These are phyloP conservation scores for Erethizon dorsatum DNA, from an alignment of 2,797 vertebrate species.

Conservation along the genomic window DNA sequence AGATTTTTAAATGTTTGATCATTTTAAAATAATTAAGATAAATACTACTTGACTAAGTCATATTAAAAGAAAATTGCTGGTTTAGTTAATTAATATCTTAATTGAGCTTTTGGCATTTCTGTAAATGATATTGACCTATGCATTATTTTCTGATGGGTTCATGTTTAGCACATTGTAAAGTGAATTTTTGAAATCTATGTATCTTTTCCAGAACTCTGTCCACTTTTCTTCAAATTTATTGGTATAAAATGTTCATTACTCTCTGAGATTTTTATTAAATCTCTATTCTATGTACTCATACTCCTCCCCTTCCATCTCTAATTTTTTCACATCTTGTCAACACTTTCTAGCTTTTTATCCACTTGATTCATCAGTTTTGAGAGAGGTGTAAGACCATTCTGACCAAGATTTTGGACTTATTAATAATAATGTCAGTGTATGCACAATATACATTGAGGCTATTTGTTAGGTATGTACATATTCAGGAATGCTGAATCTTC, in stretches of 20 bases:
- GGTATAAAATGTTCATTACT: not conserved
- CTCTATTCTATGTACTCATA: not conserved
- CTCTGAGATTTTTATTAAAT: not conserved
- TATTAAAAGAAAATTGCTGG: not conserved
- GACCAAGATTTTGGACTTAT: not conserved
- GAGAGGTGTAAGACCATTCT: not conserved
- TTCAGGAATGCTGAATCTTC: not conserved
- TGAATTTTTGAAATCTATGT: not conserved
- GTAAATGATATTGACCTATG: not conserved
- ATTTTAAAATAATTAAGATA: constrained; percentile 11
- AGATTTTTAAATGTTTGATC: constrained; percentile 33
- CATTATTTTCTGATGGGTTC: constrained; percentile 15
- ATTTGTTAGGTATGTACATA: not conserved
- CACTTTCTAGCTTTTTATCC: not conserved
- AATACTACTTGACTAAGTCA: not conserved
- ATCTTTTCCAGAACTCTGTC: not conserved
- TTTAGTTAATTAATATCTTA: constrained; percentile 27
- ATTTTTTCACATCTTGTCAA: not conserved
- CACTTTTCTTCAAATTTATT: constrained; percentile 23
- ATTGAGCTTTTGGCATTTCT: constrained; percentile 25
- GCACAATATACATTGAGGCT: not conserved
- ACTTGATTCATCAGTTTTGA: not conserved
- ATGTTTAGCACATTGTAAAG: not conserved
- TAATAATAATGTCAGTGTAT: not conserved
- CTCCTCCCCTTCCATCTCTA: not conserved